Evolutionary conservation across 1,140 invertebrate species (phyloP).

Genomic region (Vollenhovia emeryi): DNA sequence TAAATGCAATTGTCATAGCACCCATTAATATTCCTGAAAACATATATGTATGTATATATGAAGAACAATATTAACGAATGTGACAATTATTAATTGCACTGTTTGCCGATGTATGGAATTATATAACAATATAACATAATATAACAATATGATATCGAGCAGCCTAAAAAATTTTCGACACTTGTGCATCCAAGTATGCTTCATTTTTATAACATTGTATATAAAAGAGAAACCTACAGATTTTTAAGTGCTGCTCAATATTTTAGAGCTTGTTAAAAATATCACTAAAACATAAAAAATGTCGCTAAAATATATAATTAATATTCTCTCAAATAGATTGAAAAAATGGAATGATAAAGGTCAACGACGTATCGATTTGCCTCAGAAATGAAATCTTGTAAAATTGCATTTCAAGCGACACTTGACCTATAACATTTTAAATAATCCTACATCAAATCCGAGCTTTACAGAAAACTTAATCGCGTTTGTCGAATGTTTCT

Average conservation of each 20-base stretch:
- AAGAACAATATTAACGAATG: background rate
- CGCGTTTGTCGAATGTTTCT: background rate
- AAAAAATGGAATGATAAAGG: slow-evolving; percentile 60
- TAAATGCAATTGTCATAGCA: slow-evolving; percentile 10
- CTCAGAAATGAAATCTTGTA: background rate
- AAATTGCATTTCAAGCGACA: background rate
- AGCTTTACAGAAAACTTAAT: background rate
- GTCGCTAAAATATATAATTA: slow-evolving; percentile 14
- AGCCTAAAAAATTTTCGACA: background rate
- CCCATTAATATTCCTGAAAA: slow-evolving; percentile 14
- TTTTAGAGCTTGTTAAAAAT: slow-evolving; percentile 8
- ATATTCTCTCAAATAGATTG: slow-evolving; percentile 7
- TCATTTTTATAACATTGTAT: slow-evolving; percentile 21
- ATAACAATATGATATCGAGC: slow-evolving; percentile 10
- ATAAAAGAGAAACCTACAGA: background rate
- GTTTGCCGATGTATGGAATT: background rate
- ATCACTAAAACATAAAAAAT: slow-evolving; percentile 14
- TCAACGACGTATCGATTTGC: background rate
- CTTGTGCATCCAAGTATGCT: background rate
- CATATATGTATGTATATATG: background rate
- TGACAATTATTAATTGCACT: slow-evolving; percentile 5
- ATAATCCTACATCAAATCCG: background rate
- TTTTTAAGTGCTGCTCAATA: background rate
- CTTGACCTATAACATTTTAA: background rate
- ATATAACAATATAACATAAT: slow-evolving; percentile 11